phyloP scores from a whole-genome alignment of 2,888 invertebrate genomes.

The Chalcosyrphus nemorum region DNA sequence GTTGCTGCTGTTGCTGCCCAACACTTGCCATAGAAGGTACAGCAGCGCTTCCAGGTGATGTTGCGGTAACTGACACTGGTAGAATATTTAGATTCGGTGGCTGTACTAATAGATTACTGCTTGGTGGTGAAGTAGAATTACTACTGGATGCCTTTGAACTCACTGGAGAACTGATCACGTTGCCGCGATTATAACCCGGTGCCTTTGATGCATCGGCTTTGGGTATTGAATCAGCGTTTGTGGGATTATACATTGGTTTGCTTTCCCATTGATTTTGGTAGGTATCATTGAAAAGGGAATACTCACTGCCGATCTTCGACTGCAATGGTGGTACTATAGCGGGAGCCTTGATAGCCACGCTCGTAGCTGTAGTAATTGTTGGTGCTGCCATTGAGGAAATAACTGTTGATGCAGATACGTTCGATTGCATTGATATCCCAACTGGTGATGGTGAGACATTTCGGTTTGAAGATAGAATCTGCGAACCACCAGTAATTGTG shows the following conservation, averaged over 20 bases:
- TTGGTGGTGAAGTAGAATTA: constrained; percentile 84
- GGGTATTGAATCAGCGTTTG: constrained; percentile 80
- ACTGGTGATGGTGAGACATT: constrained; percentile 73
- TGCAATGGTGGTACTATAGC: constrained; percentile 78
- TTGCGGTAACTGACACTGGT: constrained; percentile 71
- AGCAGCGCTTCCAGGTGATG: constrained; percentile 70
- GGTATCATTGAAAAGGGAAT: constrained; percentile 93
- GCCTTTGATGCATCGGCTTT: constrained; percentile 94
- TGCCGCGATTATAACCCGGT: constrained; percentile 92
- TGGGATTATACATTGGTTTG: constrained; percentile 82
- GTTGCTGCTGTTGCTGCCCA: constrained; percentile 8
- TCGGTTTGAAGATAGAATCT: constrained; percentile 56
- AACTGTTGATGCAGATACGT: constrained; percentile 77
- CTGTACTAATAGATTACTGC: constrained; percentile 74
- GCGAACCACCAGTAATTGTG: constrained; percentile 58
- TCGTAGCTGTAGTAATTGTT: constrained; percentile 46
- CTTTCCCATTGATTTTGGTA: constrained; percentile 83
- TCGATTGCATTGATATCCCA: constrained; percentile 76
- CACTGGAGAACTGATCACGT: constrained; percentile 89
- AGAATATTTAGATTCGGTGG: constrained; percentile 74
- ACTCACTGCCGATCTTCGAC: constrained; percentile 84
- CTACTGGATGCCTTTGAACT: constrained; percentile 85
- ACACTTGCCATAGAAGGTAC: constrained; percentile 71
- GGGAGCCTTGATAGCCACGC: constrained; percentile 75
- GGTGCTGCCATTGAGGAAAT: constrained; percentile 70